Evolutionary conservation across 2,113 vertebrate species (phyloP).

Genomic region (Siniperca knerii): DNA sequence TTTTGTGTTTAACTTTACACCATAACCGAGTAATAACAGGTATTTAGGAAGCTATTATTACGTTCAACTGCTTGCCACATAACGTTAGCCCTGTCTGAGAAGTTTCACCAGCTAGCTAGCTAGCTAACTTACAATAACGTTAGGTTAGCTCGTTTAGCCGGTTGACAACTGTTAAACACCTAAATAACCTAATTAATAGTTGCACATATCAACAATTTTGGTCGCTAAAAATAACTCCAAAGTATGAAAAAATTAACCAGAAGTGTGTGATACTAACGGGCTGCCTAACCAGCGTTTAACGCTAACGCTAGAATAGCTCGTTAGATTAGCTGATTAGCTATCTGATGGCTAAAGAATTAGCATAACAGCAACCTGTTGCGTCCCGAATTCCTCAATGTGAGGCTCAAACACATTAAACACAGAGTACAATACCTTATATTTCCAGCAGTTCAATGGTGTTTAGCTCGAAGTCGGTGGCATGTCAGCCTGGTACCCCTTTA

Average conservation of each 20-base stretch:
- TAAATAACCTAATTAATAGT: background rate
- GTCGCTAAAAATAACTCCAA: background rate
- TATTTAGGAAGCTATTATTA: background rate
- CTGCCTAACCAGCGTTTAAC: background rate
- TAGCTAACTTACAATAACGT: background rate
- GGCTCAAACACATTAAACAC: background rate
- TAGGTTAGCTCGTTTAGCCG: background rate
- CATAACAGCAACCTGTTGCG: constrained; percentile 73
- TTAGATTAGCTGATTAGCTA: constrained; percentile 38
- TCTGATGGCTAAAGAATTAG: constrained; percentile 57
- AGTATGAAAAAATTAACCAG: too few species aligned
- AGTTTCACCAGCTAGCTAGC: background rate
- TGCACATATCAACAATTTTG: accelerated
- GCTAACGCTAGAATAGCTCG: background rate
- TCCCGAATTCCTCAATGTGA: background rate
- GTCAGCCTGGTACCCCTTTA: background rate
- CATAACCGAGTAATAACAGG: background rate
- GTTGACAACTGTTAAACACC: background rate
- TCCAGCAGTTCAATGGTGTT: constrained; percentile 1
- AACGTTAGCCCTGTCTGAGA: background rate
- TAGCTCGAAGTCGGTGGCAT: constrained; percentile 31
- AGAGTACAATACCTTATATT: constrained; percentile 46
- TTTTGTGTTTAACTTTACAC: background rate
- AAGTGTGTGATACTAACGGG: background rate
- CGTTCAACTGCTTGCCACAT: background rate